These are phyloP conservation scores for Chiloscyllium plagiosum DNA, from an alignment of 2,113 vertebrate species.

Conservation along the genomic window DNA sequence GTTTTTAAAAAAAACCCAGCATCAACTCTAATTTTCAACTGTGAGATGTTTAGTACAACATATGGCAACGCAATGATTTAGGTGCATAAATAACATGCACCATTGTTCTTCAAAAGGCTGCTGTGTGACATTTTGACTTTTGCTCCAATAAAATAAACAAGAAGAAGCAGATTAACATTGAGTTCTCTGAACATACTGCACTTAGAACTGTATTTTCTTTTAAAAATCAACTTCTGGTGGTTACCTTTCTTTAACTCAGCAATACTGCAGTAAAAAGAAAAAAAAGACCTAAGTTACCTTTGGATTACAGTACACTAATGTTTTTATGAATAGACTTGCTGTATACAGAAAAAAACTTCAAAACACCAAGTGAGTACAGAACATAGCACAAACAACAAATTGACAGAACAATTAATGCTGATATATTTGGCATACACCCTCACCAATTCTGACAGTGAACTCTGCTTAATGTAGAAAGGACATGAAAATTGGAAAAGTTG, in stretches of 20 bases:
- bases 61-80: neutral
- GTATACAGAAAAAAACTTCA: neutral
- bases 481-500: neutral
- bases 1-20: neutral
- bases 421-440: neutral
- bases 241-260: neutral
- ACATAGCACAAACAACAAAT: conserved; percentile 7
- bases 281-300: neutral
- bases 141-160: neutral
- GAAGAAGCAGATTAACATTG: neutral
- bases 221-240: neutral
- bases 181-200: neutral
- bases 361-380: neutral
- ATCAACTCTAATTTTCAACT: neutral
- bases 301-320: neutral
- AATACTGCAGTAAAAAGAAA: conserved; percentile 17
- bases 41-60: neutral
- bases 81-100: neutral
- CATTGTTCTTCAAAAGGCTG: neutral
- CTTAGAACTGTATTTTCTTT: neutral
- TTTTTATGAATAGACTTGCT: neutral
- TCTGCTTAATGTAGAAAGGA: neutral
- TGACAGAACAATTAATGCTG: neutral
- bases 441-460: neutral
- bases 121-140: neutral